Conservation (phyloP, 37 sponge, comb jelly and placozoan species). For the Petrosia ficiformis region DNA sequence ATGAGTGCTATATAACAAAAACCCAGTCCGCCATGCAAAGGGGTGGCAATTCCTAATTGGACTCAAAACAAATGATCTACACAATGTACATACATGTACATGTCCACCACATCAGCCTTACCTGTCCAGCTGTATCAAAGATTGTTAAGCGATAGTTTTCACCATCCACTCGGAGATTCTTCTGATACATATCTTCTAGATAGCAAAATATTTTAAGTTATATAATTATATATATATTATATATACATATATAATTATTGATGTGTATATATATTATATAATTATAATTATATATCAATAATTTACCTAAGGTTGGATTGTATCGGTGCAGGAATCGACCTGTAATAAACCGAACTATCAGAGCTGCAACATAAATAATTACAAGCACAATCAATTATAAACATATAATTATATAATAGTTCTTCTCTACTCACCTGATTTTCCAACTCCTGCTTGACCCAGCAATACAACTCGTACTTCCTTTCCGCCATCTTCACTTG, state of each 20-base stretch:
- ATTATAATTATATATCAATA: too few species aligned
- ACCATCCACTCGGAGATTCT: conserved; percentile 10
- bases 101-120: too few species aligned
- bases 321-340: conserved; percentile 65
- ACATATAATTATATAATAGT: not conserved
- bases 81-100: too few species aligned
- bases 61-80: too few species aligned
- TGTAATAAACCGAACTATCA: conserved; percentile 47
- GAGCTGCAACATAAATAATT: conserved; percentile 17
- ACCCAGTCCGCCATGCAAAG: too few species aligned
- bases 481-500: not conserved
- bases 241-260: too few species aligned
- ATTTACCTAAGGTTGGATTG: conserved; percentile 49
- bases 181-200: not conserved
- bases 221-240: too few species aligned
- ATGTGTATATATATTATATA: too few species aligned
- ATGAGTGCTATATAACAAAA: too few species aligned
- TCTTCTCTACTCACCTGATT: conserved; percentile 34
- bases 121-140: conserved; percentile 57
- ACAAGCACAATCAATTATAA: not conserved
- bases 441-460: conserved; percentile 67
- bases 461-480: conserved; percentile 29
- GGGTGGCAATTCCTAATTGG: too few species aligned
- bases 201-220: too few species aligned
- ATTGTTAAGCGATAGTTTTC: conserved; percentile 10